Evolutionary conservation across 2,797 vertebrate genomes (phyloP), one percentile per base, ranked within the genome.

Genomic region (Ctenopoma multispine): DNA sequence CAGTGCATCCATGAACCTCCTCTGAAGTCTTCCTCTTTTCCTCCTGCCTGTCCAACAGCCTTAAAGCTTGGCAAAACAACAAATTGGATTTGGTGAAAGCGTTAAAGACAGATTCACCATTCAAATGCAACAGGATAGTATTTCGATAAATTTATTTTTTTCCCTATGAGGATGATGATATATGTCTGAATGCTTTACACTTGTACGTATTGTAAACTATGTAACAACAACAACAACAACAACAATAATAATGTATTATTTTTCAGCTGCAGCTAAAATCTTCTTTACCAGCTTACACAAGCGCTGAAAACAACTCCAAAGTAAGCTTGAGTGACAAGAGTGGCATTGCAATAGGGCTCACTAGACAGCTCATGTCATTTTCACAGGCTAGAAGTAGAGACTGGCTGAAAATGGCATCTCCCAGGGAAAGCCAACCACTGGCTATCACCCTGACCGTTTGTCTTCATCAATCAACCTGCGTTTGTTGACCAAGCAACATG

Each of bases 401-500:
- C 85, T 81, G 80, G 85, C 89, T 83, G 89, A 82, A 93, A 93
- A 91, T 90, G 88, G 84, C 92, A 92, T 93, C 91, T 93, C 92
- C 90, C 58, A 81, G 91, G 91, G 90, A 94, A 94, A 92, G 89
- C 91, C 92, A 92, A 92, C 93, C 94, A 94, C 93, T 92, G 92
- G 92, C 92, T 80, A 92, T 92, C 92, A 92, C 91, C 91, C 92
- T 90, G 93, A 92, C 89, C 90, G 85, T 93, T 95, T 95, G 95
- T 94, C 94, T 94, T 95, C 95, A 95, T 96, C 94, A 95, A 94
- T 96, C 95, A 96, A 92, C 82, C 72, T 4, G 23, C 79, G 82
- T 95, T 94, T 96, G 94, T 96, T 96, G 96, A 96, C 95, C 82
- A 86, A 95, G 94, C 92, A 96, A 94, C 93, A 89, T 92, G 93